Percentiles rank a stretch among this genome's conserved stretches.
These are phyloP conservation scores for Phalacrocorax aristotelis DNA, from an alignment of 2,113 vertebrate genomes.

Conservation along the genomic window DNA sequence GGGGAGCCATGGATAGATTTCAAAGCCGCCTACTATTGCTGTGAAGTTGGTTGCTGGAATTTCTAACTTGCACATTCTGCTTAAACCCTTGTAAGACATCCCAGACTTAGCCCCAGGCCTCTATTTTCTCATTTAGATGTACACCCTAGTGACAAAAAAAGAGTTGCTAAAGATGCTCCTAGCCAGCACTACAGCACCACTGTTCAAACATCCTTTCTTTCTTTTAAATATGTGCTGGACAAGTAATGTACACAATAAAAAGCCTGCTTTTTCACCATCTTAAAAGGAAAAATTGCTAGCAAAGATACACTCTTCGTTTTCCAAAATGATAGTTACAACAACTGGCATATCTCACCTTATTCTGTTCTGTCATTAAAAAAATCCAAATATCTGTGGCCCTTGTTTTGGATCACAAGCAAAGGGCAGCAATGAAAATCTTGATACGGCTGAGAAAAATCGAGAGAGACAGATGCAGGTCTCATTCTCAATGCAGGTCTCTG, in stretches of 20 bases:
- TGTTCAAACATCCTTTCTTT: background rate
- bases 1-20: conserved; percentile 58
- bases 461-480: background rate
- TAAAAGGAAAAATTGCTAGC: background rate
- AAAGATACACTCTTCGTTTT: background rate
- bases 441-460: background rate
- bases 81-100: background rate
- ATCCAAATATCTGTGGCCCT: background rate
- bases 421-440: background rate
- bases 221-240: background rate
- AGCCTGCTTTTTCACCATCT: background rate
- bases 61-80: background rate
- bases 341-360: background rate
- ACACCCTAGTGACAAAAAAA: background rate
- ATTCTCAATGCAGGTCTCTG: background rate
- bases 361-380: background rate
- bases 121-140: background rate
- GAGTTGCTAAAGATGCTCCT: background rate
- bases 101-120: background rate
- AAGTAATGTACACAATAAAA: background rate
- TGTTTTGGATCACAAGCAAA: background rate
- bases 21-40: conserved; percentile 2
- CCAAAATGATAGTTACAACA: background rate
- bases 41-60: background rate
- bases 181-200: background rate